These are phyloP conservation scores for Dicranocentrus wangi DNA, from an alignment of 2,888 invertebrate genomes.

Conservation along the genomic window DNA sequence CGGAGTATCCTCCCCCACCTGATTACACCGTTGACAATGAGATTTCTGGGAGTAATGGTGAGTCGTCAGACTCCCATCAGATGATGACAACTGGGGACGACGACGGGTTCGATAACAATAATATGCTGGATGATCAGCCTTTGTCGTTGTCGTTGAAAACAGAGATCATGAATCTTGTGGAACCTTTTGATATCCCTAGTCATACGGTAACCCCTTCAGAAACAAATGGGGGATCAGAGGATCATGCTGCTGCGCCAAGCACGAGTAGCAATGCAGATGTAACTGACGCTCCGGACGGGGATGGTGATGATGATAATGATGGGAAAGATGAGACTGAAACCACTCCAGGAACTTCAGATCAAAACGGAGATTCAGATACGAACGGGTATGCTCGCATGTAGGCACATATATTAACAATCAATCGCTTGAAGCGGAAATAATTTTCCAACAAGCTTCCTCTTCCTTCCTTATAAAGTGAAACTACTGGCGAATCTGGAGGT, in stretches of 20 bases:
- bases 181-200: constrained; percentile 60
- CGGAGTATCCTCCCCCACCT: constrained; percentile 39
- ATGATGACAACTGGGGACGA: constrained; percentile 50
- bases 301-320: constrained; percentile 17
- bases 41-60: constrained; percentile 31
- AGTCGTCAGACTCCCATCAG: constrained; percentile 36
- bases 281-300: constrained; percentile 5
- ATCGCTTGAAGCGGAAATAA: not conserved
- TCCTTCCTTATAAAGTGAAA: constrained; percentile 17
- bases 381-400: not conserved
- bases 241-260: constrained; percentile 1
- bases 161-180: constrained; percentile 60
- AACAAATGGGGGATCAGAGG: constrained; percentile 13
- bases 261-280: not conserved
- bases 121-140: constrained; percentile 62
- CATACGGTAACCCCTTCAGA: constrained; percentile 42
- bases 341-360: constrained; percentile 16
- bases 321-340: constrained; percentile 23
- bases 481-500: constrained; percentile 2
- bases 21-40: constrained; percentile 20
- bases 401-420: not conserved
- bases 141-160: constrained; percentile 55
- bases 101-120: constrained; percentile 61
- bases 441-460: too few species aligned
- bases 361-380: not conserved